Conservation (phyloP, 1,140 invertebrate species). For the Trissolcus basalis region DNA sequence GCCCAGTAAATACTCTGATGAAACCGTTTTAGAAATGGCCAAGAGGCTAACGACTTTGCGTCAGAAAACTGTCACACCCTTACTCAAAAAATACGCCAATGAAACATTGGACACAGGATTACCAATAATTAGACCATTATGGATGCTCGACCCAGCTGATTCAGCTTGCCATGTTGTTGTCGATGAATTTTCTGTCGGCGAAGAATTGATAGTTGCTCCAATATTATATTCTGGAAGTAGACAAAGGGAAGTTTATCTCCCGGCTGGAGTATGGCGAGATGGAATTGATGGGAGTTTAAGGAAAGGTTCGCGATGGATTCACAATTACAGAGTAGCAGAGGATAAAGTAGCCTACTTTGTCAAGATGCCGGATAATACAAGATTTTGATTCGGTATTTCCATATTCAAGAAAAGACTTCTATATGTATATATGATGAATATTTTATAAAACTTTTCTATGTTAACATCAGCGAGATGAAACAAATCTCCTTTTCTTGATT, state of each 20-base stretch:
- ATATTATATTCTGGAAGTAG: conserved; percentile 82
- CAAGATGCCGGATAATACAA: conserved; percentile 88
- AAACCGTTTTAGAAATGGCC: conserved; percentile 85
- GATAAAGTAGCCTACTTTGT: conserved; percentile 90
- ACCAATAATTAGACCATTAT: conserved; percentile 91
- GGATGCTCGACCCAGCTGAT: conserved; percentile 93
- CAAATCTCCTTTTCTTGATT: no score
- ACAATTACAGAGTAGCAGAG: conserved; percentile 87
- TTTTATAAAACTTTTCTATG: no score
- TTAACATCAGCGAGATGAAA: no score
- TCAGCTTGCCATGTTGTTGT: conserved; percentile 84
- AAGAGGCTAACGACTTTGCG: conserved; percentile 85
- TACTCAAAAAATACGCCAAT: conserved; percentile 85
- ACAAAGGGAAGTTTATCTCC: conserved; percentile 85
- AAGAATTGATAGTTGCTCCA: conserved; percentile 94
- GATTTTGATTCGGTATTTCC: conserved; percentile 77
- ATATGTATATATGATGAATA: no score
- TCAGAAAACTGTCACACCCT: conserved; percentile 84
- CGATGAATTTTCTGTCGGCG: conserved; percentile 93
- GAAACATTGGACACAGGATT: conserved; percentile 86
- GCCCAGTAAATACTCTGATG: conserved; percentile 90
- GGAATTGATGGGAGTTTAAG: conserved; percentile 89
- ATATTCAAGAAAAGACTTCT: no score
- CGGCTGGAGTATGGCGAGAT: conserved; percentile 92
- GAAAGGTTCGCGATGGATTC: conserved; percentile 92